Percentiles rank a stretch among this genome's conserved stretches.
Conservation (phyloP, 2,797 vertebrate species). For the Lagorchestes hirsutus region DNA sequence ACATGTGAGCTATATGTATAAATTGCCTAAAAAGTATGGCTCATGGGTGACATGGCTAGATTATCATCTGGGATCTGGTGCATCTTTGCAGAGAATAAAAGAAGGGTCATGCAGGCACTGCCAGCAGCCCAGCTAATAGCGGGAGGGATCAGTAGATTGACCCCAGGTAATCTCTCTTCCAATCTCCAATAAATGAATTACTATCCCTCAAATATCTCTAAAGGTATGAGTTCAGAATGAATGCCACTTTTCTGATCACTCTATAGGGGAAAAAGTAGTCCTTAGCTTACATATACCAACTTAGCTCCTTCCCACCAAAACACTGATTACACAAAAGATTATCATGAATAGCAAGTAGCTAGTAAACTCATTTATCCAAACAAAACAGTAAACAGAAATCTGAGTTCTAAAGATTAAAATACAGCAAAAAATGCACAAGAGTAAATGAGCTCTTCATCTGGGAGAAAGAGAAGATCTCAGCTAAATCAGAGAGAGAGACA, state of each 20-base stretch:
- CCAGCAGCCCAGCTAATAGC: background rate
- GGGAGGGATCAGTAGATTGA: background rate
- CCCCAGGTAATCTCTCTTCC: background rate
- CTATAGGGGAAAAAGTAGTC: background rate
- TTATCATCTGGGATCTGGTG: background rate
- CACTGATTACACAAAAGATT: background rate
- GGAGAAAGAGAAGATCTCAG: background rate
- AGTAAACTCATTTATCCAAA: background rate
- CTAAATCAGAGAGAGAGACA: background rate
- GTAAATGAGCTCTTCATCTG: background rate
- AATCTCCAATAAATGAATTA: background rate
- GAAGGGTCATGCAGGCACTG: background rate
- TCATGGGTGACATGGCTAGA: background rate
- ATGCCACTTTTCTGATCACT: background rate
- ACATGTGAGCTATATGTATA: background rate
- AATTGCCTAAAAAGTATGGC: background rate
- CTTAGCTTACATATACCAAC: background rate
- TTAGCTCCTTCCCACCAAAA: background rate
- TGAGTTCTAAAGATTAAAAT: background rate
- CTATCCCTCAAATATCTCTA: background rate
- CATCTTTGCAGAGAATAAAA: background rate
- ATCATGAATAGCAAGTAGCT: slow-evolving; percentile 1
- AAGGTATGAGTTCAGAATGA: background rate
- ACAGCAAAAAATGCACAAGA: background rate
- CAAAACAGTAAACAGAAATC: background rate